These are phyloP conservation scores for Macroramphosus scolopax DNA, from an alignment of 2,797 vertebrate genomes.

Conservation along the genomic window DNA sequence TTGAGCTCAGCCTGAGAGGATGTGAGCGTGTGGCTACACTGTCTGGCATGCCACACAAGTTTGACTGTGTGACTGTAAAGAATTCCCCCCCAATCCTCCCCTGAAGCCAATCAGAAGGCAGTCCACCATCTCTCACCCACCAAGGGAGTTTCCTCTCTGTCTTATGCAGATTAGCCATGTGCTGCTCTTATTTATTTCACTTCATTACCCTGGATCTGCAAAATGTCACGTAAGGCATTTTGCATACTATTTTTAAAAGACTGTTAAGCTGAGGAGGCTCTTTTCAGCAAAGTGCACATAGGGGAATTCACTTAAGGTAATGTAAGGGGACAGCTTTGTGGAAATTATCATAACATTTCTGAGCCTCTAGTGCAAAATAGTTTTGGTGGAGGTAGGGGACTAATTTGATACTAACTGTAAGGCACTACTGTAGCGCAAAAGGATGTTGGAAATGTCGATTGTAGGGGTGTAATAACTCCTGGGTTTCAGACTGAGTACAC, in stretches of 20 bases:
- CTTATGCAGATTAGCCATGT: slow-evolving; percentile 99
- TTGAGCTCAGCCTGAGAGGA: slow-evolving; percentile 10
- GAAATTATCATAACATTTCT: slow-evolving; percentile 1
- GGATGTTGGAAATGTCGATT: not conserved
- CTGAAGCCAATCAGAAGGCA: slow-evolving; percentile 83
- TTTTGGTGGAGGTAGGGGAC: not conserved
- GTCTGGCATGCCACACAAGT: slow-evolving; percentile 61
- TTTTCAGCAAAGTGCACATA: slow-evolving; percentile 15
- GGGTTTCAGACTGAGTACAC: slow-evolving; percentile 1
- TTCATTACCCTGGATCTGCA: slow-evolving; percentile 74
- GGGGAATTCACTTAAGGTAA: slow-evolving; percentile 15
- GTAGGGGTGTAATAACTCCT: not conserved
- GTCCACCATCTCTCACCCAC: slow-evolving; percentile 87
- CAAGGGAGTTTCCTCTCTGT: slow-evolving; percentile 89
- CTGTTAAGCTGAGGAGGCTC: slow-evolving; percentile 29
- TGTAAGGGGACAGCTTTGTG: not conserved
- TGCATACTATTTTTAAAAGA: slow-evolving; percentile 59
- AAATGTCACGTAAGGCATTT: slow-evolving; percentile 83
- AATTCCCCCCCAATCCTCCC: slow-evolving; percentile 73
- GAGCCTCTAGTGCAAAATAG: not conserved
- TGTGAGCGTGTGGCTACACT: slow-evolving; percentile 33
- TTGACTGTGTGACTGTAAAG: slow-evolving; percentile 67
- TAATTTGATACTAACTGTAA: slow-evolving; percentile 3
- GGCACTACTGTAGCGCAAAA: too few relatives aligned
- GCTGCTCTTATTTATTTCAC: slow-evolving; percentile 90